Conservation (phyloP, 2,797 vertebrate genomes). For the Eleutherodactylus coqui region DNA sequence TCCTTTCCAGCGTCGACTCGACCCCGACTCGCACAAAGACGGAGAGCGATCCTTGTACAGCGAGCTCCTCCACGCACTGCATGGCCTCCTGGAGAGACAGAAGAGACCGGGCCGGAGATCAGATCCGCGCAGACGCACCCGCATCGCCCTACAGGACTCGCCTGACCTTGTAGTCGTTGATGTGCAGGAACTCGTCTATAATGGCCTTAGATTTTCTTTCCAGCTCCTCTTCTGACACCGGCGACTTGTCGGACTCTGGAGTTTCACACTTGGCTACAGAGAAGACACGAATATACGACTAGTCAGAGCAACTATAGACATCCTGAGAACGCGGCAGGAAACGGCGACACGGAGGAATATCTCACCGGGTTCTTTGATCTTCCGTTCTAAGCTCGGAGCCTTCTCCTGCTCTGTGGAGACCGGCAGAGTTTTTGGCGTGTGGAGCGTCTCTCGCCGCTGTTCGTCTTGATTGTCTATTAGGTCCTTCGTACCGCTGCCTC, state of each 20-base stretch:
- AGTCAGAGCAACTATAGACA: neutral
- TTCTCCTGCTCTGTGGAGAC: constrained; percentile 81
- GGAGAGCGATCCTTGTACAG: constrained; percentile 78
- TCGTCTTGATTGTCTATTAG: constrained; percentile 87
- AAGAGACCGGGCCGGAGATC: neutral
- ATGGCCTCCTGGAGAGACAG: constrained; percentile 84
- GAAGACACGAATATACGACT: neutral
- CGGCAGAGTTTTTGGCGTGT: constrained; percentile 78
- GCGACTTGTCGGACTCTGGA: constrained; percentile 76
- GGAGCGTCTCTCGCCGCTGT: constrained; percentile 80
- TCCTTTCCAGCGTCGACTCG: constrained; percentile 95
- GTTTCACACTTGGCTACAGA: constrained; percentile 82
- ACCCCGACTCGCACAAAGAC: constrained; percentile 91
- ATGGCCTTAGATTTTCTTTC: constrained; percentile 93
- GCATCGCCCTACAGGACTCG: neutral
- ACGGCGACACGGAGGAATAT: neutral
- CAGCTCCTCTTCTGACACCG: constrained; percentile 86
- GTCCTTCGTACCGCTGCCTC: constrained; percentile 86
- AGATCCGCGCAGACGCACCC: neutral
- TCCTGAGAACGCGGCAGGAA: neutral
- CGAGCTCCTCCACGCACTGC: constrained; percentile 93
- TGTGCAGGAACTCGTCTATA: constrained; percentile 97
- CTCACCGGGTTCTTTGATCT: constrained; percentile 82
- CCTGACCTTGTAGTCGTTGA: constrained; percentile 94
- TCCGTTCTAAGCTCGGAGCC: constrained; percentile 75